Evolutionary conservation across 2,888 invertebrate species (phyloP).

Genomic region (Protonemura montana): DNA sequence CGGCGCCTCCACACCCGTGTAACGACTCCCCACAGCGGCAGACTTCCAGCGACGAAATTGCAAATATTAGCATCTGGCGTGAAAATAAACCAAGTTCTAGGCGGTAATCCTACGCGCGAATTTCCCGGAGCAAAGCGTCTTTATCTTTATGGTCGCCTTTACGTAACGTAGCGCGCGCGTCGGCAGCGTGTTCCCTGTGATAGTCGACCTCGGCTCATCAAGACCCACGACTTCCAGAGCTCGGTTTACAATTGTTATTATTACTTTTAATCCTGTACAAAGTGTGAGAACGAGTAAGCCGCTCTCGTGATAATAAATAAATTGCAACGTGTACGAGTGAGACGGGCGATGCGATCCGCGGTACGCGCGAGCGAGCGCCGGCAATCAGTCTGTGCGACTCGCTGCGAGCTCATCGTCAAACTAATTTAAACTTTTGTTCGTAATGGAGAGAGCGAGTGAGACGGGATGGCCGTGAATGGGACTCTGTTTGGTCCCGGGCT

Average conservation of each 20-base stretch:
- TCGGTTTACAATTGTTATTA: constrained; percentile 46
- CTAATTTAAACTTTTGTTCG: constrained; percentile 48
- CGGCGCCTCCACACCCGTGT: no score
- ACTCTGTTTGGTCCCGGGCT: not conserved
- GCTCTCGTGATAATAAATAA: constrained; percentile 43
- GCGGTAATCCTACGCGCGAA: not conserved
- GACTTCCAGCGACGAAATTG: not conserved
- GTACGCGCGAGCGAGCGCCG: not conserved
- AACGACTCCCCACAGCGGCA: no score
- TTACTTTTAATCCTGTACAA: constrained; percentile 46
- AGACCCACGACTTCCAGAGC: constrained; percentile 35
- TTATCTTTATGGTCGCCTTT: not conserved
- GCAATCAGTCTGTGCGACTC: constrained; percentile 46
- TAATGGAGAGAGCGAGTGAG: constrained; percentile 25
- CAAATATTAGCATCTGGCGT: not conserved
- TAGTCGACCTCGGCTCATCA: constrained; percentile 14
- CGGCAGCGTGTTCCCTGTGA: not conserved
- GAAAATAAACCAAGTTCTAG: not conserved
- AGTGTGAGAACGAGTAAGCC: constrained; percentile 40
- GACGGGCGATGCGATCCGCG: not conserved
- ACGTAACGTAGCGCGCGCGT: not conserved
- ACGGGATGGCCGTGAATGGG: not conserved
- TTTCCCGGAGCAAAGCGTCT: not conserved
- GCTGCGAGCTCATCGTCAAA: constrained; percentile 47
- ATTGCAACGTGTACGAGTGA: constrained; percentile 27